These are phyloP conservation scores for Caenorhabditis sp. DNA, from an alignment of 2,888 invertebrate species.

Conservation along the genomic window DNA sequence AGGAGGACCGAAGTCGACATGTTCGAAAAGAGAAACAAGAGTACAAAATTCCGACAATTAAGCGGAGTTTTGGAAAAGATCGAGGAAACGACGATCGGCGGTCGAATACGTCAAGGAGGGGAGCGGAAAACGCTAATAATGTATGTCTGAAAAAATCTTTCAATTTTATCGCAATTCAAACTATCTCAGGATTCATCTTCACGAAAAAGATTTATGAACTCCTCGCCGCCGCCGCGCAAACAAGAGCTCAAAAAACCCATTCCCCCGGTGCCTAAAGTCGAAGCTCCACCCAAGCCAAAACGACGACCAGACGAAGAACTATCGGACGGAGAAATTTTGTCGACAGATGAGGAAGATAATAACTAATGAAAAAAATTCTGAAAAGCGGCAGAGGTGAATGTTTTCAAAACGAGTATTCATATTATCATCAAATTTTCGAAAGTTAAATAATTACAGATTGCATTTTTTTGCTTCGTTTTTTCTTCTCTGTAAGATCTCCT, in stretches of 20 bases:
- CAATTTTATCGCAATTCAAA: too few species aligned
- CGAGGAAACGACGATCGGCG: background rate
- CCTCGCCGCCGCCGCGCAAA: constrained; percentile 22
- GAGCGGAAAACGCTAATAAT: background rate
- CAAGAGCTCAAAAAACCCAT: constrained; percentile 8
- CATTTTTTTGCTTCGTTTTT: background rate
- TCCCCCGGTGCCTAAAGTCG: constrained; percentile 7
- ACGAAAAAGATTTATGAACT: background rate
- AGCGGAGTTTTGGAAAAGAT: constrained; percentile 29
- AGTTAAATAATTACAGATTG: background rate
- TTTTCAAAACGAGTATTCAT: background rate
- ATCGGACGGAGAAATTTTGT: constrained; percentile 68
- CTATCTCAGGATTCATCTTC: background rate
- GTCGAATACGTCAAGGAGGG: background rate
- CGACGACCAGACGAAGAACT: constrained; percentile 64
- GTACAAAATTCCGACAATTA: constrained; percentile 38
- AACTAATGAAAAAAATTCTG: background rate
- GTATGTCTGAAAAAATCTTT: too few species aligned
- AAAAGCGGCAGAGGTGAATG: too few species aligned
- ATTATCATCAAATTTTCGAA: background rate
- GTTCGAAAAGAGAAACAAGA: constrained; percentile 28
- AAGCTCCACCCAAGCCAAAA: constrained; percentile 51
- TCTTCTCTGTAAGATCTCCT: background rate
- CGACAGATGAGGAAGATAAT: constrained; percentile 58
- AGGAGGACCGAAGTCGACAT: constrained; percentile 10